Percentiles rank a stretch among this genome's conserved stretches.
These are phyloP conservation scores for Symphodus melops DNA, from an alignment of 2,113 vertebrate species.

Conservation along the genomic window DNA sequence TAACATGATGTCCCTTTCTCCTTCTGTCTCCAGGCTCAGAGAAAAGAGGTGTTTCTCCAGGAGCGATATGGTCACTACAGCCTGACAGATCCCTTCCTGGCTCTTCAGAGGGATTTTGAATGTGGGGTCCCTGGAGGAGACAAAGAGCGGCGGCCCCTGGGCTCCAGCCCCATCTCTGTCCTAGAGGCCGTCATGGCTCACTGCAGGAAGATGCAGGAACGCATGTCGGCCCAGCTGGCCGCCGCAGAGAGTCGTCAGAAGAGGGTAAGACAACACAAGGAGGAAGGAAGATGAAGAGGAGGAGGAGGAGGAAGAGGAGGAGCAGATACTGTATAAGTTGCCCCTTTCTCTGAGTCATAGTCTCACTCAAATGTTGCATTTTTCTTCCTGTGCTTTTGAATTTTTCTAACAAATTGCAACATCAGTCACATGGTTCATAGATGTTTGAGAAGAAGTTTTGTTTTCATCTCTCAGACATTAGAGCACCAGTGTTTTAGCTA, in stretches of 20 bases:
- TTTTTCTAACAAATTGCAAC: too few species aligned
- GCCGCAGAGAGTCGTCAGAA: constrained; percentile 95
- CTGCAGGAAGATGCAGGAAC: constrained; percentile 98
- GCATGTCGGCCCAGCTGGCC: constrained; percentile 93
- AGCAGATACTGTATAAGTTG: too few species aligned
- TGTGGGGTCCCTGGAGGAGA: constrained; percentile 83
- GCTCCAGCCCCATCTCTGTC: constrained; percentile 94
- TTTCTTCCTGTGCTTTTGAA: too few species aligned
- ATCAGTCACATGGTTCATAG: too few species aligned
- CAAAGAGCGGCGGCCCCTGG: constrained; percentile 90
- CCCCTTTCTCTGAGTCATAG: not conserved
- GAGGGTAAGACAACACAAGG: constrained; percentile 83
- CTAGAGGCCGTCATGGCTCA: constrained; percentile 98
- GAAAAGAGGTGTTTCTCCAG: constrained; percentile 97
- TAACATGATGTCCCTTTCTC: not conserved
- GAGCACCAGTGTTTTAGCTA: too few species aligned
- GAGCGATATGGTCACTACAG: constrained; percentile 96
- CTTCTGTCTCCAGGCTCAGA: constrained; percentile 86
- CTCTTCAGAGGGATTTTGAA: constrained; percentile 96
- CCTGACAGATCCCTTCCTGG: constrained; percentile 96
- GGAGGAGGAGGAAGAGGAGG: not conserved
- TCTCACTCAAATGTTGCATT: too few species aligned
- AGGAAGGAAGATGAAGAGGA: not conserved
- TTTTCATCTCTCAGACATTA: too few species aligned
- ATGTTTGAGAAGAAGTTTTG: too few species aligned